Percentiles rank a stretch among this genome's conserved stretches.
phyloP scores from a whole-genome alignment of 2,888 invertebrate genomes.

The Pterobdella sp. region DNA sequence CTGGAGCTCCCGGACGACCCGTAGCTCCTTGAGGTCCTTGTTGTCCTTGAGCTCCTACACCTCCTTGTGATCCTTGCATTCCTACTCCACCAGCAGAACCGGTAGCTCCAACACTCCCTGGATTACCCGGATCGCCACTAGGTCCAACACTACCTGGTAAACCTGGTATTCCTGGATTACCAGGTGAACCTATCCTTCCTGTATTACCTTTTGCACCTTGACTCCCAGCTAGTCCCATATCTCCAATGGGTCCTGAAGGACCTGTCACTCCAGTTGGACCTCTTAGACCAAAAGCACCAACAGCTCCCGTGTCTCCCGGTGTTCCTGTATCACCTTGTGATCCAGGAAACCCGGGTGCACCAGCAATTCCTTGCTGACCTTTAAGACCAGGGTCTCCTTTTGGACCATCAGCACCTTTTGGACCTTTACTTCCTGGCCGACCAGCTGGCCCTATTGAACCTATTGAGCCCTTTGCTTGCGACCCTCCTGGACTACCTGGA shows the following conservation, averaged over 20 bases:
- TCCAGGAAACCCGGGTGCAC: background rate
- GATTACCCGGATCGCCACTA: background rate
- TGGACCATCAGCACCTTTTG: background rate
- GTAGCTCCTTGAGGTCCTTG: constrained; percentile 29
- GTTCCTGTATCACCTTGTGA: constrained; percentile 15
- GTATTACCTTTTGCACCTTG: constrained; percentile 24
- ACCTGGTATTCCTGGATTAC: constrained; percentile 22
- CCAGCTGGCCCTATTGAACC: constrained; percentile 10
- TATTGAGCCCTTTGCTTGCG: background rate
- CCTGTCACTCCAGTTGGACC: constrained; percentile 31
- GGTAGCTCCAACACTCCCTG: constrained; percentile 11
- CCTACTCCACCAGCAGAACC: constrained; percentile 7
- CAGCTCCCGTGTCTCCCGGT: constrained; percentile 18
- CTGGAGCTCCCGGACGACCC: background rate
- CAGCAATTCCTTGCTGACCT: background rate
- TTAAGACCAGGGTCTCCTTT: background rate
- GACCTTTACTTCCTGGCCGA: background rate
- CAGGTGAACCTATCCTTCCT: constrained; percentile 31
- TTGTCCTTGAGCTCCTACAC: constrained; percentile 26
- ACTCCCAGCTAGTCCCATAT: constrained; percentile 25
- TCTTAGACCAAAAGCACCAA: constrained; percentile 21
- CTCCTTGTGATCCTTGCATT: constrained; percentile 20
- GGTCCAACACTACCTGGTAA: constrained; percentile 12
- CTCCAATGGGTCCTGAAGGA: constrained; percentile 27
- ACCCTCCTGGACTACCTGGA: constrained; percentile 11